These are phyloP conservation scores for Leucophenga varia DNA, from an alignment of 1,140 invertebrate genomes.

Conservation along the genomic window DNA sequence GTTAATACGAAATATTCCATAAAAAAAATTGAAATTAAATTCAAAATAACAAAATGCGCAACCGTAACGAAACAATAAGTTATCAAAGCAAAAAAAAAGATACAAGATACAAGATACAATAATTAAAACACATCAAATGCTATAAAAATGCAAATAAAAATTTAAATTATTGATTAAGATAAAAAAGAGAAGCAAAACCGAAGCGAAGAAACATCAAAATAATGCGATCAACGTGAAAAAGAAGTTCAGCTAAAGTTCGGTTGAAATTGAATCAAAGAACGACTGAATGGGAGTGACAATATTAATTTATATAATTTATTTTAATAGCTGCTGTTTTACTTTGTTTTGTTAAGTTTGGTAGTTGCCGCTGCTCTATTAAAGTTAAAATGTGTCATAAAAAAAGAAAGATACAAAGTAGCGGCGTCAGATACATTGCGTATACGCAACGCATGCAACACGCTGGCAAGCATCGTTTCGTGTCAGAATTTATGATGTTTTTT, in stretches of 20 bases:
- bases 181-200: constrained; percentile 13
- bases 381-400: too few species aligned
- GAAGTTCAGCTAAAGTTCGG: background rate
- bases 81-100: background rate
- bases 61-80: constrained; percentile 12
- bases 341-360: too few species aligned
- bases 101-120: constrained; percentile 16
- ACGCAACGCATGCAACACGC: too few species aligned
- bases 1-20: background rate
- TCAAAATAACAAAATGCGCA: constrained; percentile 19
- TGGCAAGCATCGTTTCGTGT: too few species aligned
- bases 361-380: too few species aligned
- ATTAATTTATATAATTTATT: constrained; percentile 50
- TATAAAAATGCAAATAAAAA: constrained; percentile 50
- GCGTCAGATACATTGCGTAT: too few species aligned
- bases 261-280: background rate
- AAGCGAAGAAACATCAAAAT: constrained; percentile 35
- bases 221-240: constrained; percentile 22
- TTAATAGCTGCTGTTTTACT: constrained; percentile 35
- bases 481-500: too few species aligned
- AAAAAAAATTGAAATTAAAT: constrained; percentile 12
- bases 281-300: constrained; percentile 31
- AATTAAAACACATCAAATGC: constrained; percentile 34
- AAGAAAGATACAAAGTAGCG: too few species aligned
- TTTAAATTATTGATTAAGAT: constrained; percentile 54